Evolutionary conservation across 2,797 vertebrate genomes (phyloP).

Genomic region (Phrynocephalus forsythii): DNA sequence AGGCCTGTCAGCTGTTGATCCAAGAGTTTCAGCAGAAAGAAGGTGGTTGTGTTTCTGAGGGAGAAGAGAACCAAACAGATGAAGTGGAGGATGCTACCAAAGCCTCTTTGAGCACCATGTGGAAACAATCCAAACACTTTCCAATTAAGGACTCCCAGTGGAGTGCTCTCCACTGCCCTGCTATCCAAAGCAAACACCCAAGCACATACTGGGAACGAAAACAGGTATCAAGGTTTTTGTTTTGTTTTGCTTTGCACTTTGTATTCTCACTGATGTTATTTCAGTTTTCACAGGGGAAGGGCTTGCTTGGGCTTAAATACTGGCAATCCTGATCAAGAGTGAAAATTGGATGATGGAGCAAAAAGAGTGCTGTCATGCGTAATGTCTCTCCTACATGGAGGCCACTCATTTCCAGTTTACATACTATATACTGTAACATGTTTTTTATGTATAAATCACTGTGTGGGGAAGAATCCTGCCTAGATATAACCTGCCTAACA

Average conservation of each 20-base stretch:
- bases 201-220: slow-evolving; percentile 80
- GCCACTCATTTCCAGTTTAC: not conserved
- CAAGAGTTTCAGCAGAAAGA: slow-evolving; percentile 82
- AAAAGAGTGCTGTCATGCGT: not conserved
- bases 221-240: slow-evolving; percentile 80
- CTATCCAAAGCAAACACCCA: slow-evolving; percentile 75
- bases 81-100: slow-evolving; percentile 49
- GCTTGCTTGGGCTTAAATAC: slow-evolving; percentile 15
- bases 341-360: slow-evolving; percentile 31
- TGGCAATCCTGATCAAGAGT: slow-evolving; percentile 47
- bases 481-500: not conserved
- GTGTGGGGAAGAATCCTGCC: not conserved
- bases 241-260: not conserved
- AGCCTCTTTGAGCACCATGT: slow-evolving; percentile 62
- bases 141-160: slow-evolving; percentile 73
- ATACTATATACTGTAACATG: not conserved
- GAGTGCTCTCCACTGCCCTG: slow-evolving; percentile 73
- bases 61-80: slow-evolving; percentile 70
- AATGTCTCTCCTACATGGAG: not conserved
- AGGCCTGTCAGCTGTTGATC: slow-evolving; percentile 88
- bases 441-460: not conserved
- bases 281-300: slow-evolving; percentile 38
- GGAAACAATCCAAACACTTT: slow-evolving; percentile 76
- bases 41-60: slow-evolving; percentile 68
- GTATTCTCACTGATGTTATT: slow-evolving; percentile 32